Percentiles rank a stretch among this genome's conserved stretches.
These are phyloP conservation scores for Melanophora roralis DNA, from an alignment of 2,888 invertebrate species.

Conservation along the genomic window DNA sequence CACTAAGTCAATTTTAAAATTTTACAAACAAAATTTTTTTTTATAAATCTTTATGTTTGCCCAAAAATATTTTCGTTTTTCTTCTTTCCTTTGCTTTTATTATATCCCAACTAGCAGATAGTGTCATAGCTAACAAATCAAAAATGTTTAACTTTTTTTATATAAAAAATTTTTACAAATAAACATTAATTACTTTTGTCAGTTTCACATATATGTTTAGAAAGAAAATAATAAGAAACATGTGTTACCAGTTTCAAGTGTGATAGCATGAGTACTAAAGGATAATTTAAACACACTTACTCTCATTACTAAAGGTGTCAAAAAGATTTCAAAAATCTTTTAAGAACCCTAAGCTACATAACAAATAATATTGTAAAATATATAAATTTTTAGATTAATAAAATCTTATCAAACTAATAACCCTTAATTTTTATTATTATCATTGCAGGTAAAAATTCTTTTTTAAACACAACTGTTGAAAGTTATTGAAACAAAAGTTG, in stretches of 20 bases:
- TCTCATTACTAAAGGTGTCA: not conserved
- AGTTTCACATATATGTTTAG: not conserved
- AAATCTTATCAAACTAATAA: constrained; percentile 22
- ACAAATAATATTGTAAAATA: not conserved
- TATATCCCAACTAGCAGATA: too few relatives aligned
- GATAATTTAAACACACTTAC: not conserved
- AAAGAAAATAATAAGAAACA: constrained; percentile 21
- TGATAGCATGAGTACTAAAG: not conserved
- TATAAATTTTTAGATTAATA: not conserved
- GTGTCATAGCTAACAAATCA: too few relatives aligned
- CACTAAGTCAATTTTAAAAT: too few relatives aligned
- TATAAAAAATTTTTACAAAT: constrained; percentile 5
- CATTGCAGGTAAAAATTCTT: constrained; percentile 48
- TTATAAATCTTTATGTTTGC: too few relatives aligned
- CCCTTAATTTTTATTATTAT: constrained; percentile 44
- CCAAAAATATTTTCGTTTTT: too few relatives aligned
- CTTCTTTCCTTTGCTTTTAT: too few relatives aligned
- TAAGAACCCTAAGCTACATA: not conserved
- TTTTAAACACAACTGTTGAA: too few relatives aligned
- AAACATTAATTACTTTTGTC: constrained; percentile 11
- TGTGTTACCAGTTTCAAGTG: not conserved
- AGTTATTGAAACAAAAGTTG: not conserved
- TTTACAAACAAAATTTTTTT: too few relatives aligned
- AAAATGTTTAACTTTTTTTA: not conserved
- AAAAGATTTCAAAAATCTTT: too few relatives aligned